Conservation (phyloP, 2,113 vertebrate genomes). For the Edolisoma coerulescens region DNA sequence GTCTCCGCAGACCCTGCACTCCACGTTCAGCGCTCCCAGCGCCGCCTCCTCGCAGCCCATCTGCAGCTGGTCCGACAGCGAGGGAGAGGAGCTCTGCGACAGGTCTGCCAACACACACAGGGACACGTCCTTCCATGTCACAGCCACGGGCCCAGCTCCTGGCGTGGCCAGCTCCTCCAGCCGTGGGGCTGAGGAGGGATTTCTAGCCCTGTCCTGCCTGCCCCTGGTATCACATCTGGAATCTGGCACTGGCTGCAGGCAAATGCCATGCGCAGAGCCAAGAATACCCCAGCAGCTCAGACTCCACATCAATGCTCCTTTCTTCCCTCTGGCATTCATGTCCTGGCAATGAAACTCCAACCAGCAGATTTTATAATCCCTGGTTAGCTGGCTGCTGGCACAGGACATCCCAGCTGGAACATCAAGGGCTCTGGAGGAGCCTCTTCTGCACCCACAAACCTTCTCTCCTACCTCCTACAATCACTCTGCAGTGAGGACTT, state of each 20-base stretch:
- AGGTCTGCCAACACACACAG: constrained; percentile 71
- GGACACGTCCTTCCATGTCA: background rate
- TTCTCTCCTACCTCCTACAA: background rate
- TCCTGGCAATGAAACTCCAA: background rate
- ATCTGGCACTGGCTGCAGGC: background rate
- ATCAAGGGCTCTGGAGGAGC: background rate
- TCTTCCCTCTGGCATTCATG: background rate
- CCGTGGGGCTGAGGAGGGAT: background rate
- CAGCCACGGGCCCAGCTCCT: background rate
- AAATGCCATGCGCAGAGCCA: background rate
- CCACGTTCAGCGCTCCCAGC: constrained; percentile 81
- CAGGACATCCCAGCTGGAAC: background rate
- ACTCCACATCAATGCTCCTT: background rate
- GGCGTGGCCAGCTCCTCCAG: accelerated
- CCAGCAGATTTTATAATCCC: background rate
- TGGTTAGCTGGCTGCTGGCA: background rate
- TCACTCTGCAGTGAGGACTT: background rate
- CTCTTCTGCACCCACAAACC: background rate
- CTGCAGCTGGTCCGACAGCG: constrained; percentile 89
- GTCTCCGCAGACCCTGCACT: constrained; percentile 95
- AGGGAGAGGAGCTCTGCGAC: constrained; percentile 84
- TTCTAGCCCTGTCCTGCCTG: background rate
- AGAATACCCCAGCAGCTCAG: background rate
- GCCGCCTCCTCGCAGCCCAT: constrained; percentile 80
- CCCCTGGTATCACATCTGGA: background rate